Evolutionary conservation across 92 coral and sea anemone genomes (phyloP), one percentile per base, ranked within the genome.

Genomic region (Palythoa grandis): DNA sequence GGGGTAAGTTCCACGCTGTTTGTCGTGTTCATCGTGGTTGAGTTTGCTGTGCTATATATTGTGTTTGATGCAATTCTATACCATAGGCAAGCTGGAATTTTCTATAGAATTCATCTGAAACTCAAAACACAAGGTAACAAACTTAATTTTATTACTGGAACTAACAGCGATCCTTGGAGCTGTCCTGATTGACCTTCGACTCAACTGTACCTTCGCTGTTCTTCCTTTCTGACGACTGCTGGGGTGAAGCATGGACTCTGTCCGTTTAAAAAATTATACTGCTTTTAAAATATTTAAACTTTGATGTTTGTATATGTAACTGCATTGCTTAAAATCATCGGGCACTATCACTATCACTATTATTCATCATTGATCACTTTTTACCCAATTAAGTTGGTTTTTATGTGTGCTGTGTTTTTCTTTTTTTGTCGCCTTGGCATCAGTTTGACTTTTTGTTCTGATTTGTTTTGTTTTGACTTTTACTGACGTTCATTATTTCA

Each of bases 51-150:
- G 75, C 74, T 80, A 60, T 80, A 47, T 80, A 80, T 48, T 63
- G 75, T 80, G 74, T 80, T 80, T 80, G 85, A 80, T 52, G 75
- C 85, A 47, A 80, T 80, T 80, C 73, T 80, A 17, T 80, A 80
- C 85, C 85, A 80, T 66, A 80, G 73, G 20, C 61, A 80, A 48
- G 85, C 85, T 66, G 85, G 85, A 10, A 47, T 80, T 48, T 80
- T 66, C 74, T 80, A 80, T 80, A 80, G 63, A 80, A 67, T 80
- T 56, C 85, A 80, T 23, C 60, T 24, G 22, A 80, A 80, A 80
- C 63, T 80, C 39, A 48, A 10, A 80, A 80, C 66, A 50, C 72
- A 65, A 80, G 85, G 85, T 80, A 80, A 80, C 40, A 80, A 47
- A 66, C 14, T 52, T 52, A 24, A 50, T 23, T 24, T 53, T 7